Conservation (phyloP, 64 coral and sea anemone genomes). For the Montipora cactus region DNA sequence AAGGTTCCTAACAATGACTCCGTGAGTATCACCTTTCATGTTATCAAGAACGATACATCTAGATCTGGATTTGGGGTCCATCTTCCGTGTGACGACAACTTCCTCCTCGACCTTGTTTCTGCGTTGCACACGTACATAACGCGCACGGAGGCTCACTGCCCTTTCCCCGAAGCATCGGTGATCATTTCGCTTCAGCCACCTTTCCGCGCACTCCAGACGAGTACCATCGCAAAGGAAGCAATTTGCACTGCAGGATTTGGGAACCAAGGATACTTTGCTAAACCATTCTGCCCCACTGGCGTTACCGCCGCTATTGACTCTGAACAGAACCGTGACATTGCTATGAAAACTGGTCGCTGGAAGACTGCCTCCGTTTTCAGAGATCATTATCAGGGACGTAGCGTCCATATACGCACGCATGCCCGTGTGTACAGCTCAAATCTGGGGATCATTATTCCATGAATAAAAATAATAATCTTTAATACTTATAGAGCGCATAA, state of each 20-base stretch:
- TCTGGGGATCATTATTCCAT: no score
- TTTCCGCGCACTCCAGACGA: background rate
- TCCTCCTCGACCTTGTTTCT: background rate
- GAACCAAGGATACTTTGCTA: background rate
- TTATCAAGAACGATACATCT: background rate
- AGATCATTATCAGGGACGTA: background rate
- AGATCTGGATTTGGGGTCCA: background rate
- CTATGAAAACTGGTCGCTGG: background rate
- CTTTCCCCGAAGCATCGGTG: no score
- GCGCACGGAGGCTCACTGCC: no score
- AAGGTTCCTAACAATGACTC: background rate
- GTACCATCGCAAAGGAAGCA: background rate
- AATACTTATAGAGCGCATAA: no score
- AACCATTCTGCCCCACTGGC: background rate
- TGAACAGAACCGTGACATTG: background rate
- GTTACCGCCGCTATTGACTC: background rate
- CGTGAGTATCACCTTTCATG: background rate
- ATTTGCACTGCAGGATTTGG: background rate
- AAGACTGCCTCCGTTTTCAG: background rate
- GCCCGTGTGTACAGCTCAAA: no score
- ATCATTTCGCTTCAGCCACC: no score
- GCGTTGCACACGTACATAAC: background rate
- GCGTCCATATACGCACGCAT: no score
- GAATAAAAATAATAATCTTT: no score
- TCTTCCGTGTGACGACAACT: background rate